Evolutionary conservation across 1,140 invertebrate species (phyloP), one percentile per base, ranked within the genome.

Genomic region (Leptinotarsa lineolata): DNA sequence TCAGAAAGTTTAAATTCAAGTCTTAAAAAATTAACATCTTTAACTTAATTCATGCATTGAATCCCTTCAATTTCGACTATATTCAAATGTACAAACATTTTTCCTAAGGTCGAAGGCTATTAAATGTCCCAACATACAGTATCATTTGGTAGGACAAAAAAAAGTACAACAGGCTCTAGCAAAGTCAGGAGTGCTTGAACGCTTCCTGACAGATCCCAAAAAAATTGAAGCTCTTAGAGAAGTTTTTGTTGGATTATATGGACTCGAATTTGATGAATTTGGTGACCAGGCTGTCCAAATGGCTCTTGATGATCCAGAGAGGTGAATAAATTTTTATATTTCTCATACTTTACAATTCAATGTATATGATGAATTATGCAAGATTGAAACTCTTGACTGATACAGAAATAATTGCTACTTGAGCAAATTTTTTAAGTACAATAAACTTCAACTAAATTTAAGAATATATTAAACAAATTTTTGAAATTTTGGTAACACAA

Each of bases 71-170:
- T 39, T 39, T 39, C 8, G 8, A 39, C 8, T 39, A 11, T 39
- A 39, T 39, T 30, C 30, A 39, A 39, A 39, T 39, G 30, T 39
- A 11, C 30, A 39, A 39, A 39, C 30, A 11, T 39, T 39, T 30
- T 39, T 39, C 30, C 30, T 8, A 39, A 83, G 82, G 73, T 84
- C 81, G 46, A 86, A 86, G 48, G 95, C 97, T 8, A 97, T 99
- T 76, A 99, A 99, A 86, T 97, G 95, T 84, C 98, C 98, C 2
- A 95, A 94, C 44, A 95, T 98, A 76, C 92, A 96, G 3, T 94
- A 94, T 84, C 93, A 95, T 83, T 85, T 95, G 79, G 92, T 93
- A 5, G 93, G 93, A 65, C 93, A 92, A 0, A 95, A 95, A 84
- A 95, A 95, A 85, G 92, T 97, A 15, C 97, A 98, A 83, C 95